Evolutionary conservation across 2,797 vertebrate genomes (phyloP).

Genomic region (Semaprochilodus insignis): DNA sequence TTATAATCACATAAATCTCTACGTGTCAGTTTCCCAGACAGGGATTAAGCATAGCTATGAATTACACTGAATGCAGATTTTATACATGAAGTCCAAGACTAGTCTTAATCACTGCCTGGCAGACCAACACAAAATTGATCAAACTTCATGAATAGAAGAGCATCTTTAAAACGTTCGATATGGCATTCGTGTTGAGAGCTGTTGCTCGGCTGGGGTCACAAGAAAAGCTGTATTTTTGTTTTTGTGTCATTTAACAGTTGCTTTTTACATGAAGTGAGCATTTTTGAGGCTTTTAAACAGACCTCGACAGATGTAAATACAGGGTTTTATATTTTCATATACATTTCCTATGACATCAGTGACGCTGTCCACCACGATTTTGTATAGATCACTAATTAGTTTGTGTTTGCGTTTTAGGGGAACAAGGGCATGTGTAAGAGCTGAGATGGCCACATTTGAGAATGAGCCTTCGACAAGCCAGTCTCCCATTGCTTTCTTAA

Average conservation of each 20-base stretch:
- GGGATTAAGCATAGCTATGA: no score
- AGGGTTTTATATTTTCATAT: no score
- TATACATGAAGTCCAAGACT: no score
- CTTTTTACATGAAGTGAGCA: background rate
- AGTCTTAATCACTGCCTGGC: no score
- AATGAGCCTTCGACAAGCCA: conserved; percentile 82
- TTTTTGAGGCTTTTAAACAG: background rate
- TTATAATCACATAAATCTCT: background rate
- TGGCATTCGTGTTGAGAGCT: no score
- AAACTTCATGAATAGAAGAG: no score
- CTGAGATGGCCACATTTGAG: conserved; percentile 90
- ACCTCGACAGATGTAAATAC: no score
- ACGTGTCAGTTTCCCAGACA: no score
- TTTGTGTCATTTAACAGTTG: background rate
- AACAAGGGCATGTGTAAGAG: conserved; percentile 40
- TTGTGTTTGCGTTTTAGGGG: conserved; percentile 46
- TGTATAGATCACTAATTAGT: background rate
- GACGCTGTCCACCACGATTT: background rate
- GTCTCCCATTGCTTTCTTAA: conserved; percentile 75
- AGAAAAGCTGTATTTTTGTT: background rate
- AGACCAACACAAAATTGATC: no score
- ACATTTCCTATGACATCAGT: no score
- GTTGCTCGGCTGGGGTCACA: no score
- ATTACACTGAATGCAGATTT: no score
- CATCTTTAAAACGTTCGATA: background rate